These are phyloP conservation scores for Hippocampus comes DNA, from an alignment of 2,113 vertebrate species.

Conservation along the genomic window DNA sequence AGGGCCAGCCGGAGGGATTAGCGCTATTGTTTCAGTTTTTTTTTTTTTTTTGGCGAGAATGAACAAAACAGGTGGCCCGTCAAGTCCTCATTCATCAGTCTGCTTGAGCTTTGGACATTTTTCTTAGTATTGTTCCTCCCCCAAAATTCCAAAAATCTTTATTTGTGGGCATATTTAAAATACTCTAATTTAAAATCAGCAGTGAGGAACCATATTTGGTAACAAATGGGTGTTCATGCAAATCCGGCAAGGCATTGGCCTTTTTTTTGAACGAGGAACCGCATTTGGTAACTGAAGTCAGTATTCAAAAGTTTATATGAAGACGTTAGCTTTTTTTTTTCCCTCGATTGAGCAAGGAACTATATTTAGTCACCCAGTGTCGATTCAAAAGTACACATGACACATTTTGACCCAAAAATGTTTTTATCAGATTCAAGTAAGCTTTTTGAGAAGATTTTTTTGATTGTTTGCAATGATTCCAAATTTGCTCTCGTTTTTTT, in stretches of 20 bases:
- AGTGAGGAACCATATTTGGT: not conserved
- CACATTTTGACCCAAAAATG: too few relatives aligned
- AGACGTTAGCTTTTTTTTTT: not conserved
- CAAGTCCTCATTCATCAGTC: conserved; percentile 39
- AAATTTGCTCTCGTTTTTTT: too few relatives aligned
- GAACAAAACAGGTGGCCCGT: conserved; percentile 48
- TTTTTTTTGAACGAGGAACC: not conserved
- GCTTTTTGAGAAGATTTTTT: too few relatives aligned
- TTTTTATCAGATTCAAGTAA: too few relatives aligned
- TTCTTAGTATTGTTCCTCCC: not conserved
- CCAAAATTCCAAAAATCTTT: not conserved
- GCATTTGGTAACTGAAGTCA: not conserved
- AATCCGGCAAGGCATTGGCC: not conserved
- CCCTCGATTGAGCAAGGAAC: not conserved
- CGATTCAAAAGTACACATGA: not conserved
- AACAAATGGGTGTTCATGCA: not conserved
- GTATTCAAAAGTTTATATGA: not conserved
- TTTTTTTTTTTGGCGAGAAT: conserved; percentile 7
- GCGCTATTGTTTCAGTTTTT: conserved; percentile 50
- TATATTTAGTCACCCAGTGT: not conserved
- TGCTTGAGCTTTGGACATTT: conserved; percentile 2
- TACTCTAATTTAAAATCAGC: too few relatives aligned
- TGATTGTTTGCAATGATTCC: too few relatives aligned
- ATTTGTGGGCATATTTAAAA: not conserved
- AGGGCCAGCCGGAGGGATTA: conserved; percentile 39